These are phyloP conservation scores for Phania funesta DNA, from an alignment of 2,888 invertebrate genomes.

Conservation along the genomic window DNA sequence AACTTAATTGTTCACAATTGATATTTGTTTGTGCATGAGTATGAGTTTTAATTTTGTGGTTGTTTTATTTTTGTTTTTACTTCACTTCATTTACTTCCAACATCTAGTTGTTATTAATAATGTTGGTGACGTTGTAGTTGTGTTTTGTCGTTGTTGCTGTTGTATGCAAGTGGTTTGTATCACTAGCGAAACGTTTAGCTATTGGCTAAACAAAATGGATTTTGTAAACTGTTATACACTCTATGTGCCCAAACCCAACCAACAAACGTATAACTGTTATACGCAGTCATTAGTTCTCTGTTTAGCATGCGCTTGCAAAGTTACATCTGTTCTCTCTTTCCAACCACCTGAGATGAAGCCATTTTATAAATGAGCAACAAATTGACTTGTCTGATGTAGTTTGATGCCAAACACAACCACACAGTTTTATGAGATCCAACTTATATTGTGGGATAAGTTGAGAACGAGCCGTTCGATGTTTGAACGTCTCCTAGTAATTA, in stretches of 20 bases:
- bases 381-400: not conserved
- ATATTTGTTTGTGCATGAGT: not conserved
- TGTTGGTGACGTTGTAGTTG: not conserved
- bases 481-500: too few species aligned
- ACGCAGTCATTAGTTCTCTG: conserved; percentile 19
- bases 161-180: conserved; percentile 40
- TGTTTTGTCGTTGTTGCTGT: not conserved
- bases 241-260: not conserved
- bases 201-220: conserved; percentile 55
- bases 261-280: conserved; percentile 29
- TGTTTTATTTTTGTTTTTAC: conserved; percentile 2
- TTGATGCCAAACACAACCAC: conserved; percentile 32
- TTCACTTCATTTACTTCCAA: conserved; percentile 41
- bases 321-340: conserved; percentile 29
- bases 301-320: not conserved
- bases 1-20: conserved; percentile 31
- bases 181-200: conserved; percentile 56
- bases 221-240: conserved; percentile 53
- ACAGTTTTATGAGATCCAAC: not conserved
- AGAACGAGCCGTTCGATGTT: not conserved
- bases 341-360: conserved; percentile 28
- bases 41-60: conserved; percentile 15
- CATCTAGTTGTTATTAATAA: conserved; percentile 39
- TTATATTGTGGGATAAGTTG: conserved; percentile 9
- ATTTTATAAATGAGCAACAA: conserved; percentile 24